Conservation (phyloP, 2,888 invertebrate species). For the Archaeoteleia sp. region DNA sequence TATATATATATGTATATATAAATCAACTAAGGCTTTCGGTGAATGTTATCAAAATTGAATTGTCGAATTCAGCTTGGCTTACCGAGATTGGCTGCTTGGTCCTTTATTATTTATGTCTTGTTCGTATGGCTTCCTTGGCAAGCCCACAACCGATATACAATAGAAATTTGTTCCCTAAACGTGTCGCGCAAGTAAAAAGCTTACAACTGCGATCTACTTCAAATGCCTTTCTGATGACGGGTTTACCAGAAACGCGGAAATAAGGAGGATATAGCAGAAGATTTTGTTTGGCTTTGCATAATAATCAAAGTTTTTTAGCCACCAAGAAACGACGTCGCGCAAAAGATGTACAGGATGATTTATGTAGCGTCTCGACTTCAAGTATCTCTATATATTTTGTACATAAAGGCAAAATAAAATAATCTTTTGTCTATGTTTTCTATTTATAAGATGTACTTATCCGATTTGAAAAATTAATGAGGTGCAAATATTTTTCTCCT, state of each 20-base stretch:
- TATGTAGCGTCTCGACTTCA: background rate
- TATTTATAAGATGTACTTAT: too few relatives aligned
- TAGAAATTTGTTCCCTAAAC: constrained; percentile 66
- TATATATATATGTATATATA: too few relatives aligned
- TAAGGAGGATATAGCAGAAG: constrained; percentile 11
- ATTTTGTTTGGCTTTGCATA: constrained; percentile 14
- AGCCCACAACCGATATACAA: constrained; percentile 64
- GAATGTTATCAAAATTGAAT: constrained; percentile 68
- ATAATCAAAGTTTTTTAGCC: constrained; percentile 8
- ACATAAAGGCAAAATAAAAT: too few relatives aligned
- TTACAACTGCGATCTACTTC: constrained; percentile 18
- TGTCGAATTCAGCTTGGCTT: constrained; percentile 55
- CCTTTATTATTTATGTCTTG: constrained; percentile 65
- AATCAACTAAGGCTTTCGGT: constrained; percentile 9
- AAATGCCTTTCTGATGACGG: constrained; percentile 34
- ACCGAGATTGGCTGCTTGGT: constrained; percentile 11
- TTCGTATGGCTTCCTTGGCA: constrained; percentile 54
- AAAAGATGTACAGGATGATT: background rate
- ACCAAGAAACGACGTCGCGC: background rate
- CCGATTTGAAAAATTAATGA: too few relatives aligned
- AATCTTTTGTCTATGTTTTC: too few relatives aligned
- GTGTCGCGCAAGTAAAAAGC: constrained; percentile 59
- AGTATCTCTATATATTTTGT: background rate
- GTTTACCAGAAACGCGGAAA: constrained; percentile 18
- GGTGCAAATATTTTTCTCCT: too few relatives aligned